phyloP scores from a whole-genome alignment of 2,888 invertebrate genomes.

The Eutolmus rufibarbis region DNA sequence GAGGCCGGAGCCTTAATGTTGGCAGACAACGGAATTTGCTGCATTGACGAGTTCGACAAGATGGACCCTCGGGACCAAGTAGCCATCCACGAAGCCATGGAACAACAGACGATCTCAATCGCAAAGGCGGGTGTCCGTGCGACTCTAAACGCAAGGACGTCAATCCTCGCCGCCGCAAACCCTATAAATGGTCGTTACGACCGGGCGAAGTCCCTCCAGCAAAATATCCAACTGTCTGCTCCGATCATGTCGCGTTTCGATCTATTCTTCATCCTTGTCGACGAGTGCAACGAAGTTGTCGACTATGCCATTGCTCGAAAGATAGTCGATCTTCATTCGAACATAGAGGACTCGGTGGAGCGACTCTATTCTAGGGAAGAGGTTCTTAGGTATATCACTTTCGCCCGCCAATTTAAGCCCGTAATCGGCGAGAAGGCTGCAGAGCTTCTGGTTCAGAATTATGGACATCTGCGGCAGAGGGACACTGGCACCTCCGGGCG shows the following conservation, averaged over 20 bases:
- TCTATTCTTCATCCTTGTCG: conserved; percentile 96
- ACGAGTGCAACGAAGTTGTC: conserved; percentile 93
- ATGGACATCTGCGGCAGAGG: conserved; percentile 83
- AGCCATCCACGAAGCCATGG: conserved; percentile 99
- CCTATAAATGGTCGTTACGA: conserved; percentile 98
- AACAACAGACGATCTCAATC: conserved; percentile 98
- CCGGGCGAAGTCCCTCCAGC: conserved; percentile 88
- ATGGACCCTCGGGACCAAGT: conserved; percentile 98
- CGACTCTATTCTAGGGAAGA: conserved; percentile 87
- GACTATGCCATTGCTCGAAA: conserved; percentile 97
- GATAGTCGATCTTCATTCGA: conserved; percentile 93
- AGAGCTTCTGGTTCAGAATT: conserved; percentile 85
- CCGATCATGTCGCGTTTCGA: conserved; percentile 99
- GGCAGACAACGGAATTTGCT: conserved; percentile 98
- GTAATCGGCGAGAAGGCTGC: conserved; percentile 82
- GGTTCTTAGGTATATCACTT: conserved; percentile 93
- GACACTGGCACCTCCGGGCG: conserved; percentile 76
- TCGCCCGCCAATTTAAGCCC: conserved; percentile 95
- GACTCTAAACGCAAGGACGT: conserved; percentile 95
- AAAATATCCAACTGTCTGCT: conserved; percentile 91
- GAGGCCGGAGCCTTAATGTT: conserved; percentile 99
- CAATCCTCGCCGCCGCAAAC: conserved; percentile 97
- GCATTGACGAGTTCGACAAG: conserved; percentile 99
- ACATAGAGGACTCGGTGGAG: conserved; percentile 80
- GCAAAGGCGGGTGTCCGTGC: conserved; percentile 98